phyloP scores from a whole-genome alignment of 2,797 vertebrate genomes.

The Oreochromis grahami region DNA sequence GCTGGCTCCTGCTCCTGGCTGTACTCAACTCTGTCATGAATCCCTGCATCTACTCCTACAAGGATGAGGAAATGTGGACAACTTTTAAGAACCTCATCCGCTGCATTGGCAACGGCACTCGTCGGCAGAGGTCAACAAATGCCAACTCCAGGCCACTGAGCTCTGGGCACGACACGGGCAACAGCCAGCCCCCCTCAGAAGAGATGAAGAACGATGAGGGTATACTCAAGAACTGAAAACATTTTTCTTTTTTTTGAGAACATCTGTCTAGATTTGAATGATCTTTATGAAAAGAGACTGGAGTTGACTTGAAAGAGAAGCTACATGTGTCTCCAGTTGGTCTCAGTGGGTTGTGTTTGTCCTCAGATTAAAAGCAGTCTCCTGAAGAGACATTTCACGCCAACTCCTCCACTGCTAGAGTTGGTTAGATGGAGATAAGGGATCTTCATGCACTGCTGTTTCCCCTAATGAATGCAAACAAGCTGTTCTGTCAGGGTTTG shows the following conservation, averaged over 20 bases:
- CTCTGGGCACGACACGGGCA: slow-evolving; percentile 65
- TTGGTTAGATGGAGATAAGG: not conserved
- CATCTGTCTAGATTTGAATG: not conserved
- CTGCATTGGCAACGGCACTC: slow-evolving; percentile 78
- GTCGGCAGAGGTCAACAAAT: slow-evolving; percentile 71
- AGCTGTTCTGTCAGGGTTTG: not conserved
- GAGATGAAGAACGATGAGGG: slow-evolving; percentile 62
- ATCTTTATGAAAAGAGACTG: not conserved
- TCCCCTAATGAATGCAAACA: not conserved
- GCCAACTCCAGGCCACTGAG: slow-evolving; percentile 66
- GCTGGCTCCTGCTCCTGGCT: slow-evolving; percentile 92
- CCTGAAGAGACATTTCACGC: not conserved
- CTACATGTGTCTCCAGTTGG: not conserved
- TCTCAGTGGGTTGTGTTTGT: not conserved
- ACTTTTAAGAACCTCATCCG: slow-evolving; percentile 90
- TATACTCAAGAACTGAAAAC: slow-evolving; percentile 59
- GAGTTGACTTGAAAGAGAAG: slow-evolving; percentile 14
- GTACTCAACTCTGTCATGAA: slow-evolving; percentile 96
- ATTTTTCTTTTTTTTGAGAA: rapidly evolving
- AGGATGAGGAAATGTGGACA: slow-evolving; percentile 94
- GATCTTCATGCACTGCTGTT: not conserved
- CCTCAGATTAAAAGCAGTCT: not conserved
- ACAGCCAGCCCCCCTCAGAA: slow-evolving; percentile 65
- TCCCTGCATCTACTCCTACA: slow-evolving; percentile 97
- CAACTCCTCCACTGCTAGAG: not conserved